phyloP scores from a whole-genome alignment of 2,888 invertebrate species.

The Agrochola lychnidis region DNA sequence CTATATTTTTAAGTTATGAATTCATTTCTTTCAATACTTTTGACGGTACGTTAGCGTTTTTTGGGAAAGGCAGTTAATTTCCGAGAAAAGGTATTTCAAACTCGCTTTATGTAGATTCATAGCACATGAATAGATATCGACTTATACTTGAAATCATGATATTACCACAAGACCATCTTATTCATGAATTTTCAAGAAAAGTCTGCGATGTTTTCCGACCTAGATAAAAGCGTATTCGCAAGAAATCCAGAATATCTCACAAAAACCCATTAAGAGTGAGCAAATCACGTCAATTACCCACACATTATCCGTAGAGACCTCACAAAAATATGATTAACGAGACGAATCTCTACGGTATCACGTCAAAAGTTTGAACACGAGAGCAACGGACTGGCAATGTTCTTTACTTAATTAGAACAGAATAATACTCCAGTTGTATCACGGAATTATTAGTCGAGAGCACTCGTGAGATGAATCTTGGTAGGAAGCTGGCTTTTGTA shows the following conservation, averaged over 20 bases:
- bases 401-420: slow-evolving; percentile 54
- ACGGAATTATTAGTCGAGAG: slow-evolving; percentile 36
- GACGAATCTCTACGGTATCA: slow-evolving; percentile 43
- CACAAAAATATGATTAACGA: slow-evolving; percentile 55
- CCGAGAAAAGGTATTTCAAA: not conserved
- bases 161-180: not conserved
- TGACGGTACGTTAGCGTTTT: slow-evolving; percentile 4
- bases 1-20: slow-evolving; percentile 4
- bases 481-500: slow-evolving; percentile 16
- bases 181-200: not conserved
- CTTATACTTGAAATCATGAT: not conserved
- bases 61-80: not conserved
- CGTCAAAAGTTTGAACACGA: slow-evolving; percentile 50
- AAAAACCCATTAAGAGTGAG: slow-evolving; percentile 10
- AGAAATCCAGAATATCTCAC: slow-evolving; percentile 5
- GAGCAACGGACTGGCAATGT: slow-evolving; percentile 40
- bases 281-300: slow-evolving; percentile 40
- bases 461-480: slow-evolving; percentile 33
- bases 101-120: not conserved
- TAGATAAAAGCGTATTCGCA: slow-evolving; percentile 21
- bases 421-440: slow-evolving; percentile 43
- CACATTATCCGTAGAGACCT: slow-evolving; percentile 26
- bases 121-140: not conserved
- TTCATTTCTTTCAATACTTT: not conserved
- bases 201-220: not conserved